Evolutionary conservation across 2,113 vertebrate species (phyloP).

Genomic region (Cettia cetti): DNA sequence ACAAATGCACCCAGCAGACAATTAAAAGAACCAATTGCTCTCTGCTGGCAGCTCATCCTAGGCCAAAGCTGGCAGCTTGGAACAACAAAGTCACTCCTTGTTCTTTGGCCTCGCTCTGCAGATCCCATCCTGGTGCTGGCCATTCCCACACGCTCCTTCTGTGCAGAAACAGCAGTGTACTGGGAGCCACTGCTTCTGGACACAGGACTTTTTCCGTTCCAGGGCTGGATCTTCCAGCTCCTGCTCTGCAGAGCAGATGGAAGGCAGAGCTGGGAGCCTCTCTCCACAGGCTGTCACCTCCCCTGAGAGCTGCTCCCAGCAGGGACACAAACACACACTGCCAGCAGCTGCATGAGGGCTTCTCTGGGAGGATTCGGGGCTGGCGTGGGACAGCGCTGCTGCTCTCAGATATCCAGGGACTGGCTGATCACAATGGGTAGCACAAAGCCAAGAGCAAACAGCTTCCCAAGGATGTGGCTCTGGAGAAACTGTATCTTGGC

Average conservation of each 20-base stretch:
- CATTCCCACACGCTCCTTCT: neutral
- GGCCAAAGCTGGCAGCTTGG: neutral
- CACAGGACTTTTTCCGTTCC: neutral
- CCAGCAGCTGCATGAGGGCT: neutral
- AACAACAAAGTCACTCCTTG: neutral
- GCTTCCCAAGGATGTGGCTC: neutral
- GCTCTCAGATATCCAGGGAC: neutral
- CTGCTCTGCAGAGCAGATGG: neutral
- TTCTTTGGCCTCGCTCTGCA: neutral
- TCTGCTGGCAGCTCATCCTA: neutral
- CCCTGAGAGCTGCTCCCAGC: neutral
- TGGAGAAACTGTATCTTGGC: neutral
- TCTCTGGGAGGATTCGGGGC: accelerated
- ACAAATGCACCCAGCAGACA: neutral
- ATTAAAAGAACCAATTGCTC: neutral
- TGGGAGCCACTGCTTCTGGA: neutral
- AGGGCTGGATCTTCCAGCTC: neutral
- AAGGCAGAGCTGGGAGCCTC: neutral
- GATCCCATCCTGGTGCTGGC: neutral
- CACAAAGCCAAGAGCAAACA: neutral
- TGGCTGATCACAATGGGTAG: neutral
- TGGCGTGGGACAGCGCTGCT: accelerated
- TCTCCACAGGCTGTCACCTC: neutral
- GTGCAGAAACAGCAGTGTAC: neutral
- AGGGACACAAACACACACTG: neutral